Percentiles rank a stretch among this genome's conserved stretches.
These are phyloP conservation scores for Fregata magnificens DNA, from an alignment of 2,113 vertebrate genomes.

Conservation along the genomic window DNA sequence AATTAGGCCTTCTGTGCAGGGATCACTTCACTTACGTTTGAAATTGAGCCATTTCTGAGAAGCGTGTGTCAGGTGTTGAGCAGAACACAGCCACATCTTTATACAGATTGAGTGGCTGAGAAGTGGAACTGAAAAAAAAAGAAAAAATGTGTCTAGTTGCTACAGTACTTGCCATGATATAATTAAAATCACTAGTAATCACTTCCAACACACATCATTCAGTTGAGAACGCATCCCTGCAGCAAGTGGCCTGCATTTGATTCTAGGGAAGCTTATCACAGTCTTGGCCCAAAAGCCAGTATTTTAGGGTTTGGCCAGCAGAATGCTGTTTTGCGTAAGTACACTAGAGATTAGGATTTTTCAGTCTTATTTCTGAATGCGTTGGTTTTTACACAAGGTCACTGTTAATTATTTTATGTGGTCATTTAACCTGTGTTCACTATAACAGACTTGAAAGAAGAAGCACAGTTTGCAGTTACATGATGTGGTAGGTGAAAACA, in stretches of 20 bases:
- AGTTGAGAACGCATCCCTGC: background rate
- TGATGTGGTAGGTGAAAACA: background rate
- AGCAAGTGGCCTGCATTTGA: background rate
- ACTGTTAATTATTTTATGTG: background rate
- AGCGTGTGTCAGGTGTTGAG: background rate
- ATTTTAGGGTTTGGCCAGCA: background rate
- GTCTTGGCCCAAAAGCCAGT: background rate
- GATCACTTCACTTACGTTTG: background rate
- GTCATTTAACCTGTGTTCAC: background rate
- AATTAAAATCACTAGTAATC: background rate
- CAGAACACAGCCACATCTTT: background rate
- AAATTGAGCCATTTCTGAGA: conserved; percentile 26
- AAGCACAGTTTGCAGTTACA: background rate
- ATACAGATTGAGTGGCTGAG: background rate
- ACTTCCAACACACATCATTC: background rate
- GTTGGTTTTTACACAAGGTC: background rate
- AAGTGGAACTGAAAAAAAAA: background rate
- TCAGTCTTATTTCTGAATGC: background rate
- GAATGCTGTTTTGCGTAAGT: background rate
- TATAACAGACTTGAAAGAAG: background rate
- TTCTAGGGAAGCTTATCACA: background rate
- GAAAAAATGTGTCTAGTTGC: background rate
- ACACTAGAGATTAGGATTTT: background rate
- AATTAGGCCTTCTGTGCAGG: background rate
- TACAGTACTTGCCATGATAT: background rate